phyloP scores from a whole-genome alignment of 2,797 vertebrate species.

The Danio jaintianensis region DNA sequence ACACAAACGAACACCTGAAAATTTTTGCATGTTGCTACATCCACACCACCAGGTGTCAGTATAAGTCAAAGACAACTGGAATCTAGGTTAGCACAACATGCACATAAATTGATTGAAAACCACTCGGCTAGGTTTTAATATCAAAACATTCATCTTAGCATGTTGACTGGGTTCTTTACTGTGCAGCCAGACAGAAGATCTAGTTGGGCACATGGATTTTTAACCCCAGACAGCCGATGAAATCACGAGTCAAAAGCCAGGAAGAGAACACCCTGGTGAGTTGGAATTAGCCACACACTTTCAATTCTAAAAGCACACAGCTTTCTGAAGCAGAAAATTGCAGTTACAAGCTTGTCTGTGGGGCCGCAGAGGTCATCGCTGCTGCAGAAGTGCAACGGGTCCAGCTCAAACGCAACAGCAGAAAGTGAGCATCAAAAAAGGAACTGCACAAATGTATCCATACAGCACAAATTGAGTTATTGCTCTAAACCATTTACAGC shows the following conservation, averaged over 20 bases:
- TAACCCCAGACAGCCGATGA: conserved; percentile 37
- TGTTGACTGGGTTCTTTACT: conserved; percentile 28
- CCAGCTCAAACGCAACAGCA: conserved; percentile 23
- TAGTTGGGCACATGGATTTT: conserved; percentile 44
- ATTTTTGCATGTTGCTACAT: conserved; percentile 1
- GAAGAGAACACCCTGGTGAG: conserved; percentile 39
- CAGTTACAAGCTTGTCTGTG: conserved; percentile 56
- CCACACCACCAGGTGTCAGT: conserved; percentile 14
- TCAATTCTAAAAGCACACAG: conserved; percentile 54
- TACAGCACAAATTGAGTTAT: conserved; percentile 33
- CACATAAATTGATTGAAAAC: neutral
- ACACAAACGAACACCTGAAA: no score
- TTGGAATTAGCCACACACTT: conserved; percentile 45
- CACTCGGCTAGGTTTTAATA: conserved; percentile 8
- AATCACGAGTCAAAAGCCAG: conserved; percentile 43
- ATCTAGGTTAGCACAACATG: neutral
- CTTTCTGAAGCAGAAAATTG: conserved; percentile 61
- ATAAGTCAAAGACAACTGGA: neutral
- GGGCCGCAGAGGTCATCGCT: conserved; percentile 40
- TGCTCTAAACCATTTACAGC: conserved; percentile 23
- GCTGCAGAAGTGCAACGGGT: conserved; percentile 43
- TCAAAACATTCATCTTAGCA: conserved; percentile 33
- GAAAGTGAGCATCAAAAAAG: conserved; percentile 51
- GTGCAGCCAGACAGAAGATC: conserved; percentile 41
- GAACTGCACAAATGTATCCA: conserved; percentile 37